These are phyloP conservation scores for Noctua janthe DNA, from an alignment of 2,888 invertebrate species.

Conservation along the genomic window DNA sequence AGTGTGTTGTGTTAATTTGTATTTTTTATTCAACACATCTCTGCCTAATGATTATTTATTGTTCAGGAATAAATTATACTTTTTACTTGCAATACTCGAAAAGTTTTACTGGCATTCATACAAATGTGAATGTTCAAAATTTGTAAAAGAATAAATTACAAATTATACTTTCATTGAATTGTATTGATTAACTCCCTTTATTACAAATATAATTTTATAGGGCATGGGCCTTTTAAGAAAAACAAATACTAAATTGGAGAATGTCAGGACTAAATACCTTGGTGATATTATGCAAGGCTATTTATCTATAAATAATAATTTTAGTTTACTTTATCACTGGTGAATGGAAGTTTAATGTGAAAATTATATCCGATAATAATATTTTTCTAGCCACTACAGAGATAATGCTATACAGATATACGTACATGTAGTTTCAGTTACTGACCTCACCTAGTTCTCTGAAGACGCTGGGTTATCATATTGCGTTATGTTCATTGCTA, in stretches of 20 bases:
- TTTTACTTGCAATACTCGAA: background rate
- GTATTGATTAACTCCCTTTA: background rate
- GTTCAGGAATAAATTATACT: constrained; percentile 11
- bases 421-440: constrained; percentile 55
- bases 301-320: background rate
- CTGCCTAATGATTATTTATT: background rate
- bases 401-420: constrained; percentile 13
- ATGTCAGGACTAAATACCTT: background rate
- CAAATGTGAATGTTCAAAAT: background rate
- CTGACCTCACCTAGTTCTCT: constrained; percentile 72
- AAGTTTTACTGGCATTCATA: constrained; percentile 8
- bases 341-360: constrained; percentile 23
- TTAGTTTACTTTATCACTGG: background rate
- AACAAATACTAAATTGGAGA: background rate
- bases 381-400: constrained; percentile 37
- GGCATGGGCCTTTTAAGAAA: background rate
- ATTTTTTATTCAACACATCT: constrained; percentile 9
- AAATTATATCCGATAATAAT: constrained; percentile 30
- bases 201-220: background rate
- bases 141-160: background rate
- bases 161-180: background rate
- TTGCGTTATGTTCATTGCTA: constrained; percentile 43
- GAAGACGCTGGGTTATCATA: constrained; percentile 71
- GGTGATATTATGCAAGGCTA: background rate
- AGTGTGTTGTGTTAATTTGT: constrained; percentile 13